Conservation (phyloP, 1,140 invertebrate genomes). For the Helicoverpa zea region DNA sequence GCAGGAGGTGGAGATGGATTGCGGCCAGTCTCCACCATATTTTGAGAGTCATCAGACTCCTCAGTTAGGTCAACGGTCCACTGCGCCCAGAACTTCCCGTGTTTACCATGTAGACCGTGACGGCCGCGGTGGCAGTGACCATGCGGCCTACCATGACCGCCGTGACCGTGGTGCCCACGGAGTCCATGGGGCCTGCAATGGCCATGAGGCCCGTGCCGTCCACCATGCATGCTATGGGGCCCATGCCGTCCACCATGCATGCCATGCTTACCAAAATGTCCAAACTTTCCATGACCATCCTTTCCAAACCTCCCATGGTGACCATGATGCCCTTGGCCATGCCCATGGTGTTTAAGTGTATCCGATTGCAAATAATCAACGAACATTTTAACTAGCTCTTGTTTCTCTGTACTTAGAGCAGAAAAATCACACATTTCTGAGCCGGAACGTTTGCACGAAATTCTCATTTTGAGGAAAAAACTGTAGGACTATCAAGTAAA, state of each 20-base stretch:
- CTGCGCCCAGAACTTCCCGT: neutral
- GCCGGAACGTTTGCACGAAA: neutral
- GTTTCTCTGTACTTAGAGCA: neutral
- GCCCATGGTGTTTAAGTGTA: neutral
- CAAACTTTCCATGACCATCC: slow-evolving; percentile 14
- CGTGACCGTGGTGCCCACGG: slow-evolving; percentile 29
- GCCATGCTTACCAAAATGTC: neutral
- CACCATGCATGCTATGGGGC: neutral
- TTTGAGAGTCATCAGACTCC: neutral
- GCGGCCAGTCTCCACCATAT: neutral
- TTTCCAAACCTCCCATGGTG: slow-evolving; percentile 4
- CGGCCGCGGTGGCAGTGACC: neutral
- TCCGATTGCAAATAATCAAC: slow-evolving; percentile 22
- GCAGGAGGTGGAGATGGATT: neutral
- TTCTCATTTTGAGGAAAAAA: slow-evolving; percentile 39
- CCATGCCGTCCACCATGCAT: neutral
- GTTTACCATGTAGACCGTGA: slow-evolving; percentile 5
- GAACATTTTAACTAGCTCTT: slow-evolving; percentile 20
- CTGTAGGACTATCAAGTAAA: slow-evolving; percentile 23
- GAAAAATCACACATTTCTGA: slow-evolving; percentile 14
- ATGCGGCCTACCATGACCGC: slow-evolving; percentile 2
- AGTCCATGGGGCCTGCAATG: neutral
- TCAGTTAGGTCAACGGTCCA: slow-evolving; percentile 32
- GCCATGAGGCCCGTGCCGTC: neutral
- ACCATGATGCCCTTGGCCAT: slow-evolving; percentile 1